phyloP scores from a whole-genome alignment of 2,797 vertebrate genomes.

The Mormyrops attenuatus region DNA sequence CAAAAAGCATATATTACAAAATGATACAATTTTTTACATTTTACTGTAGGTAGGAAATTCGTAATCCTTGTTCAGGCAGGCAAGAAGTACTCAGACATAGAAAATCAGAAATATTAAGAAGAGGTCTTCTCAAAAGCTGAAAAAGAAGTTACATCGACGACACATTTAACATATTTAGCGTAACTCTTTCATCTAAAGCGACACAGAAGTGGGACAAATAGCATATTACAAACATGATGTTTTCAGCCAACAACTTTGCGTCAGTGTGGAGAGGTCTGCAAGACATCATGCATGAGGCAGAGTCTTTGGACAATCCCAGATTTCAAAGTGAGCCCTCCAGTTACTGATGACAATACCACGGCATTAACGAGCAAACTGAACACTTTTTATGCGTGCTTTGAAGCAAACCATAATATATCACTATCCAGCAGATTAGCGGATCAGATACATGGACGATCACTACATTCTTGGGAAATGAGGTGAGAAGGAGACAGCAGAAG shows the following conservation, averaged over 20 bases:
- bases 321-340: neutral
- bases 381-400: neutral
- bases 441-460: neutral
- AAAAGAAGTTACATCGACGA: neutral
- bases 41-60: neutral
- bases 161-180: neutral
- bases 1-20: neutral
- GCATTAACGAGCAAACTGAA: neutral
- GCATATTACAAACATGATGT: neutral
- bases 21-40: neutral
- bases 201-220: neutral
- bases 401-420: neutral
- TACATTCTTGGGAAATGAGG: neutral
- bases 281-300: neutral
- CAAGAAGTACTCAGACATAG: neutral
- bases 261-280: neutral
- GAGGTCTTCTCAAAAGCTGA: neutral
- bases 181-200: neutral
- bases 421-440: neutral
- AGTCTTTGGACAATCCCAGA: neutral
- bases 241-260: neutral
- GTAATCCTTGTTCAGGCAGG: neutral
- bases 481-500: neutral
- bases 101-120: neutral
- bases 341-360: neutral